Conservation (phyloP, 2,888 invertebrate genomes). For the Rhorus exstirpatorius region DNA sequence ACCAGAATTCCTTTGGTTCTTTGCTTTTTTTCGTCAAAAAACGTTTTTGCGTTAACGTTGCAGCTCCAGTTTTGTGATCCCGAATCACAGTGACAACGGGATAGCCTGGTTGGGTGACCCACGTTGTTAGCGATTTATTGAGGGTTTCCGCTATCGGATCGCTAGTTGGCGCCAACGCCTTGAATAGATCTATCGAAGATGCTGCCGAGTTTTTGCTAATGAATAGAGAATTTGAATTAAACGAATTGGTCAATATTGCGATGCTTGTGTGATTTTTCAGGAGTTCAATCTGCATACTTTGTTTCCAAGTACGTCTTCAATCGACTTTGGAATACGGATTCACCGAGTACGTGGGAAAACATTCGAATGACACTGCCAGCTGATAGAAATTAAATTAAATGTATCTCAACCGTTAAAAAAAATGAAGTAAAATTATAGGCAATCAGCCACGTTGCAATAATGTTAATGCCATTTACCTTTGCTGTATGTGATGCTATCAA, state of each 20-base stretch:
- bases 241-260: conserved; percentile 83
- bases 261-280: conserved; percentile 76
- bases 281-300: conserved; percentile 77
- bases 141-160: conserved; percentile 75
- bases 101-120: conserved; percentile 90
- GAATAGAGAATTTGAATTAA: conserved; percentile 12
- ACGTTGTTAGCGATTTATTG: conserved; percentile 83
- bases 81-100: conserved; percentile 89
- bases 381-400: conserved; percentile 67
- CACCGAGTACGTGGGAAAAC: conserved; percentile 87
- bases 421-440: not conserved
- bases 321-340: conserved; percentile 85
- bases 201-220: conserved; percentile 79
- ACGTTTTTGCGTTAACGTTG: conserved; percentile 86
- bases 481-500: conserved; percentile 89
- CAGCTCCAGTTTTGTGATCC: conserved; percentile 85
- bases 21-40: conserved; percentile 65
- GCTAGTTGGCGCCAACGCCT: conserved; percentile 3
- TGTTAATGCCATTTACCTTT: conserved; percentile 86
- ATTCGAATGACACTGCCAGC: conserved; percentile 88
- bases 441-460: not conserved
- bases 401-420: not conserved
- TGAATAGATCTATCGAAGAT: conserved; percentile 87
- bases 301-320: conserved; percentile 74
- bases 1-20: conserved; percentile 72